phyloP scores from a whole-genome alignment of 2,113 vertebrate species.

The Hippolais icterina region DNA sequence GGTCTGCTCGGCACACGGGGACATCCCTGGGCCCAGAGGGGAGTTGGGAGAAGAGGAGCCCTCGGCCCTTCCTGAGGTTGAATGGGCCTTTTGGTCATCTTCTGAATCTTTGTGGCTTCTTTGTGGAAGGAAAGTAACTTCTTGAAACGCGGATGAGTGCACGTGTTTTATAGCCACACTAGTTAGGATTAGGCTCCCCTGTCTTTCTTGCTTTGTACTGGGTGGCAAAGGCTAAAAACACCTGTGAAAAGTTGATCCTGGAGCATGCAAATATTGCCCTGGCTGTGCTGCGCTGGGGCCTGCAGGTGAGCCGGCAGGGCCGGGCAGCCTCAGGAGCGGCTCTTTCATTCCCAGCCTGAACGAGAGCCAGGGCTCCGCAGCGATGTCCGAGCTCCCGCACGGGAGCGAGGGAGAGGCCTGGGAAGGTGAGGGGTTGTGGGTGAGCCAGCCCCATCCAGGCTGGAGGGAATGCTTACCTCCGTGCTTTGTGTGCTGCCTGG shows the following conservation, averaged over 20 bases:
- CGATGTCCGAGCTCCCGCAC: rapidly evolving
- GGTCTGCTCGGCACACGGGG: rapidly evolving
- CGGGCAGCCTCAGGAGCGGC: rapidly evolving
- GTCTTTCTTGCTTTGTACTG: neutral
- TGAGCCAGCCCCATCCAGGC: neutral
- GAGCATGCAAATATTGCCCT: rapidly evolving
- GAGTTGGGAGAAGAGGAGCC: neutral
- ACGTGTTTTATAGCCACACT: rapidly evolving
- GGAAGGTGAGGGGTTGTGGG: neutral
- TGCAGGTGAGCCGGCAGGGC: rapidly evolving
- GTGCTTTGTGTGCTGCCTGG: neutral
- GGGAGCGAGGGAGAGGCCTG: rapidly evolving
- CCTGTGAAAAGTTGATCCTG: neutral
- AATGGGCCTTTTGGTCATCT: neutral
- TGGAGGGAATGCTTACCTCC: neutral
- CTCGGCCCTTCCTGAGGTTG: neutral
- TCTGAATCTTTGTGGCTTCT: neutral
- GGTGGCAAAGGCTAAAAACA: neutral
- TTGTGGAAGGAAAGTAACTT: neutral
- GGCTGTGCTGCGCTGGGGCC: neutral
- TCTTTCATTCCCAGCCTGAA: rapidly evolving
- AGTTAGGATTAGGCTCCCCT: neutral
- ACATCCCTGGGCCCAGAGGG: neutral
- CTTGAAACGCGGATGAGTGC: neutral
- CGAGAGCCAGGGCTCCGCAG: rapidly evolving